Percentiles rank a stretch among this genome's conserved stretches.
Evolutionary conservation across 2,888 invertebrate genomes (phyloP).

Genomic region (Chaitophorus viminalis): DNA sequence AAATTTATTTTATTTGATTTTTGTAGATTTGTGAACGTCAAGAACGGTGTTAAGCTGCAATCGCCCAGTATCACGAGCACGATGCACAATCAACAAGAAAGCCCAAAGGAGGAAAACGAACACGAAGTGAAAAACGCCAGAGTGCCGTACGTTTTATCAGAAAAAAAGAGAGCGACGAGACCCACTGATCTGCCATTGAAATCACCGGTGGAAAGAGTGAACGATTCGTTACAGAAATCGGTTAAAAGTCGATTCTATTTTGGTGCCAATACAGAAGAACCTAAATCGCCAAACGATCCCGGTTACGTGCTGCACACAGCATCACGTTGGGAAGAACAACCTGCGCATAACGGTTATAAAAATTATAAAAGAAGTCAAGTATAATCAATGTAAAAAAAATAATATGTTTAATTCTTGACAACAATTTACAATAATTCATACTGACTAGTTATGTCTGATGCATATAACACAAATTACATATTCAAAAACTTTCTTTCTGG

Average conservation of each 20-base stretch:
- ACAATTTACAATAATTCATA: slow-evolving; percentile 14
- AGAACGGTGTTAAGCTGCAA: slow-evolving; percentile 48
- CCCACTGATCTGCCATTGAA: slow-evolving; percentile 49
- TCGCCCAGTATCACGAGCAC: slow-evolving; percentile 55
- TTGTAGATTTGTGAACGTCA: slow-evolving; percentile 26
- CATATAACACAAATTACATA: neutral
- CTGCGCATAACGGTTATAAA: slow-evolving; percentile 36
- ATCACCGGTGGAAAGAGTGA: slow-evolving; percentile 63
- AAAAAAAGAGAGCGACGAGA: slow-evolving; percentile 45
- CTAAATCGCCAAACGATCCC: slow-evolving; percentile 77
- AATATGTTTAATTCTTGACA: neutral
- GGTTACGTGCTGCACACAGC: slow-evolving; percentile 80
- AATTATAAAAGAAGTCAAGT: slow-evolving; percentile 59
- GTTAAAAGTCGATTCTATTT: slow-evolving; percentile 63
- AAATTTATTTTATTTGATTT: neutral
- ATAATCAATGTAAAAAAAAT: neutral
- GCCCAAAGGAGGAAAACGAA: slow-evolving; percentile 58
- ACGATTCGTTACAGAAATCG: slow-evolving; percentile 58
- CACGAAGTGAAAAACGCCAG: slow-evolving; percentile 54
- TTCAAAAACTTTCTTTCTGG: slow-evolving; percentile 41
- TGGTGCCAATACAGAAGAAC: slow-evolving; percentile 63
- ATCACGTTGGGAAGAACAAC: slow-evolving; percentile 72
- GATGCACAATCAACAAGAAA: slow-evolving; percentile 52
- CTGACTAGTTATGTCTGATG: slow-evolving; percentile 1
- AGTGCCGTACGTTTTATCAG: slow-evolving; percentile 39